These are phyloP conservation scores for Dermolepida albohirtum DNA, from an alignment of 2,888 invertebrate species.

Conservation along the genomic window DNA sequence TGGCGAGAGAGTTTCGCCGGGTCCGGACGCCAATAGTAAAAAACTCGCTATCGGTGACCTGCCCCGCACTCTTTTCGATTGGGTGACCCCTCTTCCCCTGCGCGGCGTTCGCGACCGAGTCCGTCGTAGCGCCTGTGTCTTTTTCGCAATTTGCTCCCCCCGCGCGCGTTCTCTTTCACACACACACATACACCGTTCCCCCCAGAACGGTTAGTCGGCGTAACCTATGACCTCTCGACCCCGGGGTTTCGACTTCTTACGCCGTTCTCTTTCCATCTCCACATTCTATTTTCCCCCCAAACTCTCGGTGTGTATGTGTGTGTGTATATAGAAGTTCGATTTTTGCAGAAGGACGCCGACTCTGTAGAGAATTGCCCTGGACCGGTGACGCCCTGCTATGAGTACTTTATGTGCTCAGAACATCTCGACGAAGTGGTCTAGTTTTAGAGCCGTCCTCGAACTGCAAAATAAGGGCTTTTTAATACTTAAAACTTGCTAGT, in stretches of 20 bases:
- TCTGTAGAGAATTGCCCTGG: conserved; percentile 50
- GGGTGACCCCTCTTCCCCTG: conserved; percentile 49
- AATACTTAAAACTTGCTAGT: too few relatives aligned
- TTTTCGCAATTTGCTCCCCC: conserved; percentile 31
- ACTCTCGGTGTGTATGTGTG: conserved; percentile 5
- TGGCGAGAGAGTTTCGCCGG: conserved; percentile 15
- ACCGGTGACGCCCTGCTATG: conserved; percentile 47
- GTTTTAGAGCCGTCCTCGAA: too few relatives aligned
- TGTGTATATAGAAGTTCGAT: conserved; percentile 64
- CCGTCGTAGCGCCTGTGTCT: conserved; percentile 32
- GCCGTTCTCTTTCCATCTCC: conserved; percentile 57
- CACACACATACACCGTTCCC: conserved; percentile 1
- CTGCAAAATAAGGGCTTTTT: too few relatives aligned
- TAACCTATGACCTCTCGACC: conserved; percentile 58
- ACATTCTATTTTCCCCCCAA: conserved; percentile 38
- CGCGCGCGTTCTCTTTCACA: neutral
- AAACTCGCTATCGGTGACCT: conserved; percentile 59
- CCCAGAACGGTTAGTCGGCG: conserved; percentile 29
- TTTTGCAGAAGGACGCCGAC: conserved; percentile 62
- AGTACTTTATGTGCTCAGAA: conserved; percentile 5
- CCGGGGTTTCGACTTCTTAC: conserved; percentile 60
- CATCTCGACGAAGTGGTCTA: conserved; percentile 3
- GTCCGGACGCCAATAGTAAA: conserved; percentile 60
- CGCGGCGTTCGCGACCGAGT: conserved; percentile 32
- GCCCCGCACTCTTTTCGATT: conserved; percentile 47